These are phyloP conservation scores for Acomys russatus DNA, from an alignment of 2,797 vertebrate species.

Conservation along the genomic window DNA sequence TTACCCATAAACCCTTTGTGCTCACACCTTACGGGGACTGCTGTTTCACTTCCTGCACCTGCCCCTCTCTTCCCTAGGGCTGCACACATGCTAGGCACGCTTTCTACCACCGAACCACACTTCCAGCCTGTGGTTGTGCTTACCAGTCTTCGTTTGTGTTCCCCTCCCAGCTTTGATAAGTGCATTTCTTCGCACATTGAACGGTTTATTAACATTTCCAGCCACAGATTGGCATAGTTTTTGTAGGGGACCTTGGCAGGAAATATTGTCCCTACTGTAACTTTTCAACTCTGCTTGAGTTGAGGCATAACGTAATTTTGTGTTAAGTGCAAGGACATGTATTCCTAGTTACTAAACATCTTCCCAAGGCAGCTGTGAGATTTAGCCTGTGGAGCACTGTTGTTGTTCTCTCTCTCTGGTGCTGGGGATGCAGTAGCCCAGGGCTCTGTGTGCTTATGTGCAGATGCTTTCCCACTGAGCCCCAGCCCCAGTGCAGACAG, in stretches of 20 bases:
- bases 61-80: neutral
- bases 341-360: neutral
- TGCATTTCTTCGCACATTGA: neutral
- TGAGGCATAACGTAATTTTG: neutral
- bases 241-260: neutral
- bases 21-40: neutral
- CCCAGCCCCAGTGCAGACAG: neutral
- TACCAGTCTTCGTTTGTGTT: neutral
- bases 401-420: neutral
- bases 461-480: neutral
- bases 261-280: neutral
- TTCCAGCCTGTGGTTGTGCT: neutral
- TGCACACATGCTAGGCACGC: too few species aligned
- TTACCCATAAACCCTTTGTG: neutral
- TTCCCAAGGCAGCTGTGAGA: neutral
- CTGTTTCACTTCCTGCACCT: neutral
- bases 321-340: neutral
- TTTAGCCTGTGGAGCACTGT: neutral
- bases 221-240: neutral
- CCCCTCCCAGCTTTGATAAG: neutral
- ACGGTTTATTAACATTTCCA: neutral
- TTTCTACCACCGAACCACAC: neutral
- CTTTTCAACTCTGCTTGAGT: neutral
- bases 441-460: neutral
- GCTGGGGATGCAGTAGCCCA: neutral